Evolutionary conservation across 92 coral and sea anemone species (phyloP).

Genomic region (Epizoanthus illoricatus): DNA sequence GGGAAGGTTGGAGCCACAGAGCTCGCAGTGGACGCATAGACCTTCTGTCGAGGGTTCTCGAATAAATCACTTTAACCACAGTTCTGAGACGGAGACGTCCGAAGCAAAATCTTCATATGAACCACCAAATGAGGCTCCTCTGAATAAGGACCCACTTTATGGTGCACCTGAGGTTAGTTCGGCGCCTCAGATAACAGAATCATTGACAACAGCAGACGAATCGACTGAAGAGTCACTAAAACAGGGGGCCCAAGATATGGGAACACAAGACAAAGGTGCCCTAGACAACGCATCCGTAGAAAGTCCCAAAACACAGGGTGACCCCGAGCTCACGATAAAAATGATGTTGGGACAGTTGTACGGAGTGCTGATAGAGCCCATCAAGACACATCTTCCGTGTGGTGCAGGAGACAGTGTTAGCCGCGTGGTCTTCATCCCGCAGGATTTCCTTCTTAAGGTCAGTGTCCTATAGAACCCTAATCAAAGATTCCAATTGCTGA

Average conservation of each 20-base stretch:
- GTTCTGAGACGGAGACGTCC: background rate
- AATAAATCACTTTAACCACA: background rate
- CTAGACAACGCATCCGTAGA: background rate
- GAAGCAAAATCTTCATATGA: background rate
- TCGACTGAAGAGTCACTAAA: background rate
- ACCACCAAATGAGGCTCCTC: too few relatives aligned
- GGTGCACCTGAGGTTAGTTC: background rate
- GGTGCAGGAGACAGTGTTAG: background rate
- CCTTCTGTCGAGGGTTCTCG: background rate
- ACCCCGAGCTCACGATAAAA: background rate
- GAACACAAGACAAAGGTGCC: background rate
- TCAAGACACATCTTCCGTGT: slow-evolving; percentile 32
- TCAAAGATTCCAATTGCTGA: too few relatives aligned
- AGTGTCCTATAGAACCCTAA: background rate
- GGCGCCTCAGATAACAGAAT: background rate
- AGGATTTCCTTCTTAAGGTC: slow-evolving; percentile 62
- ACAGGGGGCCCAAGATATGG: background rate
- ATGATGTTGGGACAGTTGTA: slow-evolving; percentile 48
- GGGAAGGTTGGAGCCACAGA: background rate
- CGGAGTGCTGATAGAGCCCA: slow-evolving; percentile 55
- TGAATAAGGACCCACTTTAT: background rate
- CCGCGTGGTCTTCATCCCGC: slow-evolving; percentile 61
- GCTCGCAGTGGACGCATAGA: background rate
- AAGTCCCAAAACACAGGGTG: background rate
- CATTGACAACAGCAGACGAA: background rate